Evolutionary conservation across 2,113 vertebrate species (phyloP).

Genomic region (Pantherophis guttatus): DNA sequence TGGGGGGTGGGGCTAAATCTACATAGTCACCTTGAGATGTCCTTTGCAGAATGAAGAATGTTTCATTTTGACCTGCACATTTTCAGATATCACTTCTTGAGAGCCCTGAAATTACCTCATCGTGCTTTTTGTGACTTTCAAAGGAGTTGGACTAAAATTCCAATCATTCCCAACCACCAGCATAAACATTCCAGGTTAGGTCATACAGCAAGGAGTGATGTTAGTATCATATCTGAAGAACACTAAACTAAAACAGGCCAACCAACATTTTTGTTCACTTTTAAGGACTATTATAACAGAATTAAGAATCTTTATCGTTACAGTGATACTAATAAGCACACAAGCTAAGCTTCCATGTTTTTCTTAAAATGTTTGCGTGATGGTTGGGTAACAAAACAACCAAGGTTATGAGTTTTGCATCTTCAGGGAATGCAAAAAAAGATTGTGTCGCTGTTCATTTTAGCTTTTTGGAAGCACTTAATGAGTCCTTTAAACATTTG

Average conservation of each 20-base stretch:
- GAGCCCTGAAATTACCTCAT: not conserved
- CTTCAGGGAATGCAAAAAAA: not conserved
- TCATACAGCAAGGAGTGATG: not conserved
- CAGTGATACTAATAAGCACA: not conserved
- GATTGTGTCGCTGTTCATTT: not conserved
- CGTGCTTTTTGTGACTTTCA: not conserved
- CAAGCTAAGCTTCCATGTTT: not conserved
- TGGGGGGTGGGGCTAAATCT: not conserved
- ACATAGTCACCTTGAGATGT: not conserved
- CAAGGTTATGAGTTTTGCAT: not conserved
- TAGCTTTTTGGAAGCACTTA: not conserved
- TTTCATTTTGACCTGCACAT: slow-evolving; percentile 31
- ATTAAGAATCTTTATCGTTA: not conserved
- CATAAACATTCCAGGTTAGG: not conserved
- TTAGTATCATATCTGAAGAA: not conserved
- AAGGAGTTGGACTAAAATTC: not conserved
- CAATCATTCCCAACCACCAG: not conserved
- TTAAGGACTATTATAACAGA: not conserved
- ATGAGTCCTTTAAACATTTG: not conserved
- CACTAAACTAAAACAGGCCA: not conserved
- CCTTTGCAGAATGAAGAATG: not conserved
- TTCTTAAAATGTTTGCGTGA: not conserved
- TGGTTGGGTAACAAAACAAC: not conserved
- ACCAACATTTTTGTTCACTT: not conserved
- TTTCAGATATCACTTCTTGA: slow-evolving; percentile 5